Evolutionary conservation across 2,888 invertebrate genomes (phyloP), one percentile per base, ranked within the genome.

Genomic region (Parnassius orleans): DNA sequence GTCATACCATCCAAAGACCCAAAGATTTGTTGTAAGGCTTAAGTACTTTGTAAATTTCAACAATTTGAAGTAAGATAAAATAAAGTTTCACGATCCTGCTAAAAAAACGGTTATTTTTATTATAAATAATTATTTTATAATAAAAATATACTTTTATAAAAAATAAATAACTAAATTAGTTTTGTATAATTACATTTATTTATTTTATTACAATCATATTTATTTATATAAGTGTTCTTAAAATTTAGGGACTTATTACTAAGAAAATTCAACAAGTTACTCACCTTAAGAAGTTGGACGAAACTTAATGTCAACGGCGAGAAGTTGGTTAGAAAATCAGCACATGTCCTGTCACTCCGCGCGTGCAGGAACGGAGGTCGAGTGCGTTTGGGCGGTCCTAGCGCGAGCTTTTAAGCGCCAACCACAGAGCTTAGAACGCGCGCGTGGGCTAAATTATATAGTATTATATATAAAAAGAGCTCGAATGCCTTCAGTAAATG

Each of bases 311-410:
- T 14, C 56, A 57, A 41, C 15, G 33, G 42, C 33, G 44, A 46
- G 44, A 3, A 44, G 51, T 53, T 47, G 42, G n/a, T 48, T 12
- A 48, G 59, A 47, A 44, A 66, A 63, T 58, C 65, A 65, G 67
- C 63, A 66, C 72, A 75, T 73, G 74, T 71, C 71, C 60, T 66
- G 52, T 66, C 73, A 71, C 74, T 72, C 68, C 67, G 19, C 65
- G 68, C 33, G 48, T 66, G 57, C 61, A 62, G 59, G 63, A 59
- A 59, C 64, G 61, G 64, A 56, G 66, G 66, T 64, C 67, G 77
- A 88, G 77, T 88, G 88, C 82, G 86, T 80, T 80, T 74, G 77
- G 84, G 82, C 84, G 86, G 81, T 74, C 79, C 75, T 74, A 61
- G 70, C 78, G 68, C 76, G 76, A 66, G 84, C 90, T 90, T 90